Conservation (phyloP, 1,140 invertebrate genomes). For the Apis florea region DNA sequence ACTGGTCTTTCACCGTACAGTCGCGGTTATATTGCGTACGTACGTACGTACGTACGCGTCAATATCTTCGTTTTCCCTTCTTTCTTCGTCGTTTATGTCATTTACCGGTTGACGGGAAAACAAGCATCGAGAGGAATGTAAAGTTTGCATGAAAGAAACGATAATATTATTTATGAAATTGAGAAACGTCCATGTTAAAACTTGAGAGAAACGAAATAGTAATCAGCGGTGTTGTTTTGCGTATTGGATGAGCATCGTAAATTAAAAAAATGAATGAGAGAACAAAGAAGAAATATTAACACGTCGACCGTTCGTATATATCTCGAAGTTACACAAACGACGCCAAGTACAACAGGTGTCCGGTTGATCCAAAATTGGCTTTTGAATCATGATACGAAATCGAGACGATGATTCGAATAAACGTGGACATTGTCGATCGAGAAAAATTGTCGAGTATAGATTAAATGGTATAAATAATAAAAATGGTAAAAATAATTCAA, state of each 20-base stretch:
- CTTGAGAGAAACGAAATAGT: too few relatives aligned
- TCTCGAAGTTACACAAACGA: not conserved
- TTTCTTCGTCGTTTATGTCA: not conserved
- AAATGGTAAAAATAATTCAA: too few relatives aligned
- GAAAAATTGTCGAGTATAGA: too few relatives aligned
- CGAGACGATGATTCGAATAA: not conserved
- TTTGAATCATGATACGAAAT: not conserved
- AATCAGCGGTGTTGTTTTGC: not conserved
- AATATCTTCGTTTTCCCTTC: not conserved
- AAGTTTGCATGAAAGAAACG: not conserved
- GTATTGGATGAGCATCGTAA: not conserved
- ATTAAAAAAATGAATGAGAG: not conserved
- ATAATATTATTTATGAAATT: not conserved
- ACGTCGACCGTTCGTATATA: not conserved
- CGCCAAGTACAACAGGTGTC: constrained; percentile 27
- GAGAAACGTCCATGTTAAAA: not conserved
- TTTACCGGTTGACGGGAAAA: not conserved
- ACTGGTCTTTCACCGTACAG: not conserved
- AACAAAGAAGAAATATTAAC: not conserved
- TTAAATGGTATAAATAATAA: too few relatives aligned
- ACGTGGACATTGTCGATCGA: too few relatives aligned
- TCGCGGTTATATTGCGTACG: too few relatives aligned
- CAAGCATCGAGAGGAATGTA: not conserved
- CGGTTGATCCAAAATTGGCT: constrained; percentile 1
- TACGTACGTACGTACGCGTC: too few relatives aligned